Base-by-base conservation (phyloP, 2,797 vertebrate genomes). In the Leptodactylus fallax region DNA sequence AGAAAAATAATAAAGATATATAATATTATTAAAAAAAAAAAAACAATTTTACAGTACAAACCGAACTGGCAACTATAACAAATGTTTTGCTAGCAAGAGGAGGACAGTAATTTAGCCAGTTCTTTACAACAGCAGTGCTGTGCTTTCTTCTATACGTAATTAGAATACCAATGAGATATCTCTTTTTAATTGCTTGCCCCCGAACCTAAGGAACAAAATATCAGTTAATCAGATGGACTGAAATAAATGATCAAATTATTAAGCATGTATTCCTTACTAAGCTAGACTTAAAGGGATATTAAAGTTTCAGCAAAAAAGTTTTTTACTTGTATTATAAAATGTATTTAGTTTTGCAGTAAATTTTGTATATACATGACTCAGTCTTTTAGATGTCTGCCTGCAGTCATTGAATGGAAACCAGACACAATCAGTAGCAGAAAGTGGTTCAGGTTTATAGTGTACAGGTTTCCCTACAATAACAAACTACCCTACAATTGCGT, bases 131-230 rank as follows among this genome's bases (percentile, higher is more conserved):
- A n/a, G 47, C 49, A n/a, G 21, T 23, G 49, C 49, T 12, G 13
- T n/a, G 72, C 10, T 49, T 49, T 23, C 72, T 76, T 11, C 11
- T 53, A 53, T n/a, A 77, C 21, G 47, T 23, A 51, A 77, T 77
- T 77, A 23, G 47, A 77, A 77, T 77, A 77, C 49, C 51, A 53
- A 77, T 77, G 21, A 51, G 49, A 77, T n/a, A 76, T 77, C 72
- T 77, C 47, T 53, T 77, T 77, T 77, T 77, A 77, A 77, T 77
- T 77, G 72, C 47, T 53, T 77, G 72, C 49, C 72, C 67, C 72
- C 23, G 72, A 77, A 77, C 49, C 72, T 8, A 77, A n/a, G 72
- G 47, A n/a, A 77, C n/a, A 77, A 23, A 77, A 49, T 3, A 77
- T 51, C 72, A 53, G 19, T 53, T 77, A 74, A 74, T 74, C 49